Evolutionary conservation across 2,797 vertebrate genomes (phyloP).

Genomic region (Emys orbicularis): DNA sequence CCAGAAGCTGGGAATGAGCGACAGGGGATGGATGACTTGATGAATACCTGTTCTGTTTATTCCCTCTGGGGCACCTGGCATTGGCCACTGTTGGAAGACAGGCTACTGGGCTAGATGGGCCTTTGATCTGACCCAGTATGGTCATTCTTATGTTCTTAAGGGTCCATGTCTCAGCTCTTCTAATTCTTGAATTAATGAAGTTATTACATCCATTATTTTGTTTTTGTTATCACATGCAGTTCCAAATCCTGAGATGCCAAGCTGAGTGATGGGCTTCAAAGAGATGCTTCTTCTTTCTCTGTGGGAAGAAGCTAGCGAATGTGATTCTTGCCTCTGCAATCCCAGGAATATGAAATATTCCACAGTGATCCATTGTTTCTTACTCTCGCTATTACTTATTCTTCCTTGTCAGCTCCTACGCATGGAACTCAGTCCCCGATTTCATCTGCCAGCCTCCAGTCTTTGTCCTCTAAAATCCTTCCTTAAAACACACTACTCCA

Average conservation of each 20-base stretch:
- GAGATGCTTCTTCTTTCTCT: conserved; percentile 63
- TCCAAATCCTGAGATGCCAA: conserved; percentile 51
- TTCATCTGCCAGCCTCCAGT: not conserved
- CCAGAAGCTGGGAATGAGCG: too few species aligned
- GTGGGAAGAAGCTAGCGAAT: conserved; percentile 60
- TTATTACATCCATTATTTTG: conserved; percentile 45
- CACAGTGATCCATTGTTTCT: conserved; percentile 21
- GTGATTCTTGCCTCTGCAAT: conserved; percentile 62
- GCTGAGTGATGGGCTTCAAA: conserved; percentile 76
- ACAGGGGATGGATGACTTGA: too few species aligned
- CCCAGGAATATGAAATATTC: conserved; percentile 56
- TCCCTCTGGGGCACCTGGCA: too few species aligned
- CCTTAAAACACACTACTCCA: not conserved
- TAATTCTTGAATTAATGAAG: conserved; percentile 80
- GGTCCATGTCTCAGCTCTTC: conserved; percentile 62
- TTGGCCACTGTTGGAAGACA: too few species aligned
- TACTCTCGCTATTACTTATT: not conserved
- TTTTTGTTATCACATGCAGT: conserved; percentile 59
- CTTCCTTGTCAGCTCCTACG: not conserved
- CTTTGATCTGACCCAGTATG: too few species aligned
- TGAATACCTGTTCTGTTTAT: too few species aligned
- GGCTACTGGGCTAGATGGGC: too few species aligned
- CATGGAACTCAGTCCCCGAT: not conserved
- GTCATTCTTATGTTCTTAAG: not conserved
- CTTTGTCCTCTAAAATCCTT: not conserved